phyloP scores from a whole-genome alignment of 2,113 vertebrate genomes.

The Brevimyrus niger region DNA sequence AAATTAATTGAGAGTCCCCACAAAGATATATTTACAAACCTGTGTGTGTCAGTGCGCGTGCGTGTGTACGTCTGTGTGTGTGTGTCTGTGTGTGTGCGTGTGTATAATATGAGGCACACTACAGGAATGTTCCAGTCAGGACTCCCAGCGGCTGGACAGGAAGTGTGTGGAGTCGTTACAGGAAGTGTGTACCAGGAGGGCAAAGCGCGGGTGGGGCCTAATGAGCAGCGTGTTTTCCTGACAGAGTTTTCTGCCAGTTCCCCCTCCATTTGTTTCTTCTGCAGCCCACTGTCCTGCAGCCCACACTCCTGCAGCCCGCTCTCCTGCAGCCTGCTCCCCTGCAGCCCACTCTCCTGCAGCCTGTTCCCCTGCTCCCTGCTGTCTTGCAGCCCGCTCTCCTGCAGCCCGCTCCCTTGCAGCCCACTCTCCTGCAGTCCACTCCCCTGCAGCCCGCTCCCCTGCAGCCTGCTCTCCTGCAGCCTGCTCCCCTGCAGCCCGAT shows the following conservation, averaged over 20 bases:
- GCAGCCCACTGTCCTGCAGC: neutral
- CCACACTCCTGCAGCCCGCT: neutral
- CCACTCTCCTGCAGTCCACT: neutral
- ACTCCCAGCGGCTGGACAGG: slow-evolving; percentile 22
- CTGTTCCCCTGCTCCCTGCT: no score
- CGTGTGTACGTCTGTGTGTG: no score
- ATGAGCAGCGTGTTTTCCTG: neutral
- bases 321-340: no score
- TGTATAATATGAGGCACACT: neutral
- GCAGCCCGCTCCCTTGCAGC: no score
- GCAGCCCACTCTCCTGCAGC: neutral
- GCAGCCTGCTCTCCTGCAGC: neutral
- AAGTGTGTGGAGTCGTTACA: slow-evolving; percentile 28
- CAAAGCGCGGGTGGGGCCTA: neutral
- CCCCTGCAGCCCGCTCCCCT: no score
- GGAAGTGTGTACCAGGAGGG: slow-evolving; percentile 21
- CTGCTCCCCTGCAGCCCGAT: neutral
- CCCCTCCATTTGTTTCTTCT: neutral
- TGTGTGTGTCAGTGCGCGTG: neutral
- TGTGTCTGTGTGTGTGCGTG: slow-evolving; percentile 7
- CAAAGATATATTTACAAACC: neutral
- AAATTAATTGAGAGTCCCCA: neutral
- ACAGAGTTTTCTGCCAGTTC: neutral
- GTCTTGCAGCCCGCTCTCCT: neutral
- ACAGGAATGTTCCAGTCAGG: slow-evolving; percentile 23